Percentiles rank a stretch among this genome's conserved stretches.
These are phyloP conservation scores for Plumapathes pennacea DNA, from an alignment of 92 coral and sea anemone species.

Conservation along the genomic window DNA sequence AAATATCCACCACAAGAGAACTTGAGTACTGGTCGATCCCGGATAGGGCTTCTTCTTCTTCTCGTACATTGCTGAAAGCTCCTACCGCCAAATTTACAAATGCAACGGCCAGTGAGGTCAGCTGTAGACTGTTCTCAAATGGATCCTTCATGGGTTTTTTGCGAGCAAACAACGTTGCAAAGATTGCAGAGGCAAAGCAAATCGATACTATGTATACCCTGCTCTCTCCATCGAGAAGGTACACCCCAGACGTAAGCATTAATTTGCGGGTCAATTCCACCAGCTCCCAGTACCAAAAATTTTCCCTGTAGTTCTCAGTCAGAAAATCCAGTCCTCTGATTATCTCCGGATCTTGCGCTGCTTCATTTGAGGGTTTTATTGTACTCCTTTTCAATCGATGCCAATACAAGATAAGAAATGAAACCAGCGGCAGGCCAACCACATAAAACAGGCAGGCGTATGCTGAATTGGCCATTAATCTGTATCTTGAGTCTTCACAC, in stretches of 20 bases:
- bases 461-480: neutral
- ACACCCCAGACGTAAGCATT: conserved; percentile 13
- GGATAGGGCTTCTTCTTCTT: no score
- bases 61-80: no score
- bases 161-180: conserved; percentile 1
- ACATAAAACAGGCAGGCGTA: neutral
- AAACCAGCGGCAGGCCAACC: neutral
- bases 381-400: neutral
- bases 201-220: no score
- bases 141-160: conserved; percentile 9
- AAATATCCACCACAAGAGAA: no score
- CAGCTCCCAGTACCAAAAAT: conserved; percentile 20
- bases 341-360: neutral
- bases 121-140: conserved; percentile 7
- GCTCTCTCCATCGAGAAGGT: conserved; percentile 12
- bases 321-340: conserved; percentile 8
- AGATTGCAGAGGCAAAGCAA: neutral
- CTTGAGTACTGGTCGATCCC: no score
- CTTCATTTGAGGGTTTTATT: neutral
- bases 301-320: conserved; percentile 6
- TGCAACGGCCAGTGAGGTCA: conserved; percentile 12
- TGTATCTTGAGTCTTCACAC: neutral
- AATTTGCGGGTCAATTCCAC: conserved; percentile 16
- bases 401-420: neutral
- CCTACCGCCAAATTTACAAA: conserved; percentile 10